These are phyloP conservation scores for Artibeus jamaicensis DNA, from an alignment of 2,797 vertebrate genomes.

Conservation along the genomic window DNA sequence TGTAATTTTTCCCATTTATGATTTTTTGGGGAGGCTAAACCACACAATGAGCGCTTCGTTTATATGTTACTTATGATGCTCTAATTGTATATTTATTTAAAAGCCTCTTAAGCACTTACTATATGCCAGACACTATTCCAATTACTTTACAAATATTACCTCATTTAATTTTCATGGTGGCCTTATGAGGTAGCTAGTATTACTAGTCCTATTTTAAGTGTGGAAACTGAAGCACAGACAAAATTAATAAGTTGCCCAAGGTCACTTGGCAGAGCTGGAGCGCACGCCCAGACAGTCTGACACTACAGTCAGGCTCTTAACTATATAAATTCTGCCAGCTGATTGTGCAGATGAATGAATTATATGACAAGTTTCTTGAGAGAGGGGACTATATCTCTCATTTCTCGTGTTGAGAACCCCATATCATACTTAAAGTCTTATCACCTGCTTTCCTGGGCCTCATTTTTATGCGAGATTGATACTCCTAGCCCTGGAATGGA, in stretches of 20 bases:
- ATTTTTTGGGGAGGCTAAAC: conserved; percentile 5
- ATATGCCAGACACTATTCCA: neutral
- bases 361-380: neutral
- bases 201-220: neutral
- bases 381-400: neutral
- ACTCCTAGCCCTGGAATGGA: neutral
- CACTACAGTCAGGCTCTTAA: neutral
- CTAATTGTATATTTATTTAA: conserved; percentile 23
- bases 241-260: neutral
- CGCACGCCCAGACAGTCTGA: neutral
- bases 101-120: neutral
- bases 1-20: neutral
- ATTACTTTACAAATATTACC: conserved; percentile 18
- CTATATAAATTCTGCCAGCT: neutral
- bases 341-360: neutral
- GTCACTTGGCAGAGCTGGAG: neutral
- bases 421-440: neutral
- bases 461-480: neutral
- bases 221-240: neutral
- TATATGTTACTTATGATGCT: neutral
- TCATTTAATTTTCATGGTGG: conserved; percentile 17
- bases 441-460: neutral
- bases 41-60: neutral
- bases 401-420: neutral
- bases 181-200: neutral